These are phyloP conservation scores for Corydoras maculifer DNA, from an alignment of 2,113 vertebrate species.

Conservation along the genomic window DNA sequence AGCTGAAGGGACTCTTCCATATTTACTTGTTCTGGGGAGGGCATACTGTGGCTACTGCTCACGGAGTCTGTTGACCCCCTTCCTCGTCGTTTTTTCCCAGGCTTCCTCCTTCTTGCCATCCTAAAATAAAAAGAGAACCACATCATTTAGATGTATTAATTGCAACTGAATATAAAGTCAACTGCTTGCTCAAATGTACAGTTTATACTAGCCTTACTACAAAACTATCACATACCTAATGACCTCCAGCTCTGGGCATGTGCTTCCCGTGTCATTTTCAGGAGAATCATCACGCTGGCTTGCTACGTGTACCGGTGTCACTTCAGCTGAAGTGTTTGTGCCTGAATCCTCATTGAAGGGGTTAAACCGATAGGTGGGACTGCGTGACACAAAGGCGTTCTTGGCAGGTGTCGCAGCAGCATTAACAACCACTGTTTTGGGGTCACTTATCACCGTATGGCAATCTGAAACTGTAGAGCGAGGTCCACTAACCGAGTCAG, in stretches of 20 bases:
- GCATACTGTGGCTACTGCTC: slow-evolving; percentile 61
- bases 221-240: slow-evolving; percentile 71
- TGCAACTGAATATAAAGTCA: no score
- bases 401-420: no score
- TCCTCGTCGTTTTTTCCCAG: slow-evolving; percentile 69
- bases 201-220: no score
- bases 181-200: no score
- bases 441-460: slow-evolving; percentile 58
- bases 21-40: slow-evolving; percentile 58
- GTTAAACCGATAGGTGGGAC: slow-evolving; percentile 81
- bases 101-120: slow-evolving; percentile 82
- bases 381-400: slow-evolving; percentile 53
- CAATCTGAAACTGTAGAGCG: slow-evolving; percentile 73
- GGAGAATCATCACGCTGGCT: slow-evolving; percentile 48
- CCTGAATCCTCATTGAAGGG: slow-evolving; percentile 83
- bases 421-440: slow-evolving; percentile 43
- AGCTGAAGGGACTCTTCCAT: slow-evolving; percentile 35
- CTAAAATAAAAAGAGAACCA: slow-evolving; percentile 51
- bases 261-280: slow-evolving; percentile 58
- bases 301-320: slow-evolving; percentile 75
- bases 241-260: slow-evolving; percentile 79
- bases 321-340: slow-evolving; percentile 70
- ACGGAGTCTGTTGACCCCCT: slow-evolving; percentile 58
- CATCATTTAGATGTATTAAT: no score
- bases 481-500: slow-evolving; percentile 81